Evolutionary conservation across 2,113 vertebrate species (phyloP).

Genomic region (Guaruba guarouba): DNA sequence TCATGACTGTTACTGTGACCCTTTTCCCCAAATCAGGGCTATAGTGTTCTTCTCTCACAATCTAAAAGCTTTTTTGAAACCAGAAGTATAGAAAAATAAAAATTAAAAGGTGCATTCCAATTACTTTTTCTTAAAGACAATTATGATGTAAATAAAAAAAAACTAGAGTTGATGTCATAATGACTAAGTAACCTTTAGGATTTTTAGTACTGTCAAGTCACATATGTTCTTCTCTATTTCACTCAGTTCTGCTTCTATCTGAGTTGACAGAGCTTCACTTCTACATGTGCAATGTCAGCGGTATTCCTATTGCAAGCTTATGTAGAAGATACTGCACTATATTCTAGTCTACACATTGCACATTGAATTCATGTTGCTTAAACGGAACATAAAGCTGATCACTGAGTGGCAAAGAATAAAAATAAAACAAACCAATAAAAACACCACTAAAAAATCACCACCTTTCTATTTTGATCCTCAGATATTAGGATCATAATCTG

Average conservation of each 20-base stretch:
- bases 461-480: neutral
- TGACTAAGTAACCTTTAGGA: neutral
- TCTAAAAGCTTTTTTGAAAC: neutral
- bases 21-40: neutral
- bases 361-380: neutral
- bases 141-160: neutral
- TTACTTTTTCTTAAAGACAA: neutral
- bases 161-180: neutral
- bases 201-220: constrained; percentile 26
- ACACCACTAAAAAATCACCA: neutral
- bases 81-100: neutral
- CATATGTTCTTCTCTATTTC: neutral
- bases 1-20: neutral
- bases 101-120: neutral
- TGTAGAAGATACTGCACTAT: neutral
- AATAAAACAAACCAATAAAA: neutral
- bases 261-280: constrained; percentile 18
- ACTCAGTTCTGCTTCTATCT: neutral
- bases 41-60: neutral
- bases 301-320: neutral
- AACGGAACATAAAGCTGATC: constrained; percentile 2
- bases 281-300: neutral
- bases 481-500: neutral
- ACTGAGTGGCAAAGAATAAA: neutral
- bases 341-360: neutral